A percentile compares a stretch with the other conserved stretches of the same genome.
Evolutionary conservation across 2,113 vertebrate species (phyloP).

Genomic region (Scalopus aquaticus): DNA sequence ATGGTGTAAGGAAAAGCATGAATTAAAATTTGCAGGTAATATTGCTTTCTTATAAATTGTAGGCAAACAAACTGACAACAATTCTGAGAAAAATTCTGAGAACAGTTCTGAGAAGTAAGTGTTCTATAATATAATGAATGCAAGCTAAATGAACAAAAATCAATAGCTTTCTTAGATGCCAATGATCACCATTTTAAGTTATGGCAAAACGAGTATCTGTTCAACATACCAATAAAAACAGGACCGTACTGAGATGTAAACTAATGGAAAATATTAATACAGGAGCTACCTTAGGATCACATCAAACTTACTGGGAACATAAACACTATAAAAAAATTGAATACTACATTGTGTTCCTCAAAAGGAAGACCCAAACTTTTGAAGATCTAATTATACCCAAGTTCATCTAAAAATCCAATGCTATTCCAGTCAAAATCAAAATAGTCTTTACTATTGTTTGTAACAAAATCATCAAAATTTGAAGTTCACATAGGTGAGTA

Average conservation of each 20-base stretch:
- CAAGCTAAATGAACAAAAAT: neutral
- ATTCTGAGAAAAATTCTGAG: neutral
- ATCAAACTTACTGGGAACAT: neutral
- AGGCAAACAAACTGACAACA: neutral
- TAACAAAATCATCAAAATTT: neutral
- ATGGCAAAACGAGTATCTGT: neutral
- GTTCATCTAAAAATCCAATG: neutral
- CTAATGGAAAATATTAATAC: neutral
- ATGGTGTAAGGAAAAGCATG: neutral
- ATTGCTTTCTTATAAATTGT: neutral
- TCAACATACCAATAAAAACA: neutral
- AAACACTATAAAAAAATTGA: neutral
- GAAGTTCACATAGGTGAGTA: neutral
- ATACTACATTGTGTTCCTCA: neutral
- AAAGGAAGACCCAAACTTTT: neutral
- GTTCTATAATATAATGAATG: neutral
- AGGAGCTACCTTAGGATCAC: fast-evolving
- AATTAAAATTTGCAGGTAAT: neutral
- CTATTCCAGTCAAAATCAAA: neutral
- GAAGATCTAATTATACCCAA: neutral
- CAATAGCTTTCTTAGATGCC: neutral
- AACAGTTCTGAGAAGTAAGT: neutral
- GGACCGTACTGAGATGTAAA: neutral
- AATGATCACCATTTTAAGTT: neutral
- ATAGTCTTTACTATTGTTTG: neutral